Evolutionary conservation across 2,888 invertebrate species (phyloP).

Genomic region (Eilema sororculum): DNA sequence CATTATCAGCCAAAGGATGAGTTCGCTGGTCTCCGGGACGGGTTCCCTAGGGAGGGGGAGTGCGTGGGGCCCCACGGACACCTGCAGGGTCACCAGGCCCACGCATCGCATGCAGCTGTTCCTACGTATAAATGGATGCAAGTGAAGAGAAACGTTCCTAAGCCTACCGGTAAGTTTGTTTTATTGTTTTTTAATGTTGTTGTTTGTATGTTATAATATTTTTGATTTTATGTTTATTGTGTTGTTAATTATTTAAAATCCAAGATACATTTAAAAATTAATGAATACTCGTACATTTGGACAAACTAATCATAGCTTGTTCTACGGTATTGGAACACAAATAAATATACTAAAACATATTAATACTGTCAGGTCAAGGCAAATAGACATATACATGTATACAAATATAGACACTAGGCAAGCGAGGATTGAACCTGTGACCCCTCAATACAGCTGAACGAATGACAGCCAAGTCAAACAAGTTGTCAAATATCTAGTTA

Average conservation of each 20-base stretch:
- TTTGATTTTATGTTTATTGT: background rate
- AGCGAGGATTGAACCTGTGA: slow-evolving; percentile 2
- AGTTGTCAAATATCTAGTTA: background rate
- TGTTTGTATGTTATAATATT: background rate
- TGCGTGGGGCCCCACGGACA: slow-evolving; percentile 72
- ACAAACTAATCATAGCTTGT: background rate
- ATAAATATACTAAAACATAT: background rate
- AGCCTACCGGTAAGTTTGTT: slow-evolving; percentile 92
- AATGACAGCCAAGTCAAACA: background rate
- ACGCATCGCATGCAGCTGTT: slow-evolving; percentile 88
- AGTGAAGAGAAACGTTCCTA: slow-evolving; percentile 98
- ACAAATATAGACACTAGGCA: background rate
- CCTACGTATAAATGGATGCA: slow-evolving; percentile 99
- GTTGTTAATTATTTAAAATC: too few relatives aligned
- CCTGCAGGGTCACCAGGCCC: slow-evolving; percentile 70
- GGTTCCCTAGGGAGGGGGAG: slow-evolving; percentile 71
- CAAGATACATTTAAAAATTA: too few relatives aligned
- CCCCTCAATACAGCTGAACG: background rate
- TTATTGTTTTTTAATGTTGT: background rate
- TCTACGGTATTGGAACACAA: background rate
- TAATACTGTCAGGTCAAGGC: background rate
- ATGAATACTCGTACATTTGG: background rate
- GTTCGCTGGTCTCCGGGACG: slow-evolving; percentile 76
- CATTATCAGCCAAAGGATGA: slow-evolving; percentile 89
- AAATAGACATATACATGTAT: background rate